Evolutionary conservation across 2,797 vertebrate species (phyloP).

Genomic region (Silurus lanzhouensis): DNA sequence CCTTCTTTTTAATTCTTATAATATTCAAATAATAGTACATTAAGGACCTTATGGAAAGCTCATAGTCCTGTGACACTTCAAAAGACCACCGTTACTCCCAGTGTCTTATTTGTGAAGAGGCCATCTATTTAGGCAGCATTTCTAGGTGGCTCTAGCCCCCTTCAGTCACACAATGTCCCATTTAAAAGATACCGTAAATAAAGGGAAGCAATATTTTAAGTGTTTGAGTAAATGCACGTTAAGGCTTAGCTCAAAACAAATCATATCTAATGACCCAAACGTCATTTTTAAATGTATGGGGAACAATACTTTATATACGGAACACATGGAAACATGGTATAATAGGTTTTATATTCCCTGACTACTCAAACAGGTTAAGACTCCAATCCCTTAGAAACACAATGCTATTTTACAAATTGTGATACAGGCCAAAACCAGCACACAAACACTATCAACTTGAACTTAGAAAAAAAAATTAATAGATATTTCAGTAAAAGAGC

Average conservation of each 20-base stretch:
- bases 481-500: background rate
- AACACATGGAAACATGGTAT: background rate
- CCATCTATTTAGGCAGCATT: slow-evolving; percentile 5
- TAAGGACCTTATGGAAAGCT: background rate
- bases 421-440: background rate
- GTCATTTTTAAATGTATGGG: background rate
- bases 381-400: background rate
- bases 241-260: background rate
- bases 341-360: background rate
- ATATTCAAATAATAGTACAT: background rate
- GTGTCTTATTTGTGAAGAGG: slow-evolving; percentile 9
- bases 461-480: background rate
- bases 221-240: background rate
- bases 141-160: background rate
- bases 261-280: background rate
- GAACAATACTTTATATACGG: background rate
- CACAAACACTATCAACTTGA: background rate
- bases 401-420: background rate
- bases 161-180: slow-evolving; percentile 15
- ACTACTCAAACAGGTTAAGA: background rate
- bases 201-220: background rate
- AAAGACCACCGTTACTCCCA: background rate
- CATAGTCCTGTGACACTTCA: slow-evolving; percentile 9
- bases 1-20: background rate
- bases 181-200: background rate